Conservation (phyloP, 2,888 invertebrate species). For the Hylaea fasciaria region DNA sequence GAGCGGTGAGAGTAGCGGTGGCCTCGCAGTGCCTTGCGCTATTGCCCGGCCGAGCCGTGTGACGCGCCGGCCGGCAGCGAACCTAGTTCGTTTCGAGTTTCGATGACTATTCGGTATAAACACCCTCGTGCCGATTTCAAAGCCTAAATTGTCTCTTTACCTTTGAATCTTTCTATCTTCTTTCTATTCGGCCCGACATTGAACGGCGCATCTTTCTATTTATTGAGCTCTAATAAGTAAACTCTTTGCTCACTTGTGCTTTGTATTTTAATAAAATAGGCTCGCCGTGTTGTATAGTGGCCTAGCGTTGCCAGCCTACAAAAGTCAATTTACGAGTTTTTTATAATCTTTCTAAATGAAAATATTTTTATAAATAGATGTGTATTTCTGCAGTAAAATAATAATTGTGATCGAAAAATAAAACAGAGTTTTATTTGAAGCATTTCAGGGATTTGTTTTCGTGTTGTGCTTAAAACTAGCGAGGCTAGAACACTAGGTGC, state of each 20-base stretch:
- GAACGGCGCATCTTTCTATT: slow-evolving; percentile 53
- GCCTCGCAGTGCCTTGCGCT: slow-evolving; percentile 30
- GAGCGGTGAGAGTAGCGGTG: slow-evolving; percentile 11
- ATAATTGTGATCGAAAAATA: slow-evolving; percentile 81
- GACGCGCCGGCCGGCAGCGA: slow-evolving; percentile 49
- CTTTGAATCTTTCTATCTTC: not conserved
- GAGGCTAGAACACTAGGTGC: slow-evolving; percentile 75
- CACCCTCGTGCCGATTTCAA: slow-evolving; percentile 29
- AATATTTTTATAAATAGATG: slow-evolving; percentile 75
- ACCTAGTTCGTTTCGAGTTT: slow-evolving; percentile 56
- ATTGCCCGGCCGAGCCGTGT: slow-evolving; percentile 41
- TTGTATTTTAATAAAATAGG: slow-evolving; percentile 74
- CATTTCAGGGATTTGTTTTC: slow-evolving; percentile 78
- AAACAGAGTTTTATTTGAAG: slow-evolving; percentile 84
- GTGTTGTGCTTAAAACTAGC: slow-evolving; percentile 81
- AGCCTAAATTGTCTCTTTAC: slow-evolving; percentile 9
- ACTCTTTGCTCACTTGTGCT: slow-evolving; percentile 78
- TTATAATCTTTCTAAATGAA: slow-evolving; percentile 62
- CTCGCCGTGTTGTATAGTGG: slow-evolving; percentile 49
- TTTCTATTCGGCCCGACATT: slow-evolving; percentile 30
- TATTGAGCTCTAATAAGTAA: slow-evolving; percentile 64
- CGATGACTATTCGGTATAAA: slow-evolving; percentile 40
- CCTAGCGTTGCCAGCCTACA: slow-evolving; percentile 59
- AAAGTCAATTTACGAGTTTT: slow-evolving; percentile 78
- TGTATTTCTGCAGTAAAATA: slow-evolving; percentile 72